Evolutionary conservation across 2,113 vertebrate species (phyloP).

Genomic region (Mus musculus): GRCm39 chr2:84526501-84527000

Average conservation of each 20-base stretch:
- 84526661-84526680: constrained; percentile 99
- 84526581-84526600: constrained; percentile 98
- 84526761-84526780: rapidly evolving
- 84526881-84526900: not conserved
- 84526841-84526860: not conserved
- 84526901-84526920: not conserved
- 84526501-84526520: not conserved
- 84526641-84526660: constrained; percentile 98
- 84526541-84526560: not conserved
- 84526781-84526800: not conserved
- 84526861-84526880: not conserved
- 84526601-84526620: constrained; percentile 98
- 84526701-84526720: constrained; percentile 97
- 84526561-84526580: not conserved
- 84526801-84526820: not conserved
- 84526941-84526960: not conserved
- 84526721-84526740: constrained; percentile 99
- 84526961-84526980: not conserved
- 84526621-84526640: constrained; percentile 98
- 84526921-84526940: not conserved
- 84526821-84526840: not conserved
- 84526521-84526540: not conserved
- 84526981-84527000: not conserved
- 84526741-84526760: constrained; percentile 88
- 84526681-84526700: constrained; percentile 99